phyloP scores from a whole-genome alignment of 2,113 vertebrate species.

The Gorsachius goisagi region DNA sequence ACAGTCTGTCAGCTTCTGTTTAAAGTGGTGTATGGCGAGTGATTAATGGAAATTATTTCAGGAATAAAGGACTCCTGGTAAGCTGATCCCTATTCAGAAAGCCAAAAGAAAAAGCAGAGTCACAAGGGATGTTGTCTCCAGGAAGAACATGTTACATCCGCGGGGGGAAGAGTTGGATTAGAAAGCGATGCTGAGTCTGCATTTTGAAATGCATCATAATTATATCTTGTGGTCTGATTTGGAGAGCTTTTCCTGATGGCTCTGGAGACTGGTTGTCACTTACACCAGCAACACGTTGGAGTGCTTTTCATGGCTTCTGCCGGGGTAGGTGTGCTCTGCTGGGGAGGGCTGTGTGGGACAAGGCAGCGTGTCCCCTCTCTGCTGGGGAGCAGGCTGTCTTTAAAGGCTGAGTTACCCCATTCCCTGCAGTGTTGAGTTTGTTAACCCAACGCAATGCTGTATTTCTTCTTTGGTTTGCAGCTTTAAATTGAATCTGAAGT shows the following conservation, averaged over 20 bases:
- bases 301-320: background rate
- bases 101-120: conserved; percentile 52
- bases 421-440: fast-evolving
- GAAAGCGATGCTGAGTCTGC: conserved; percentile 40
- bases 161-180: background rate
- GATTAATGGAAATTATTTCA: conserved; percentile 55
- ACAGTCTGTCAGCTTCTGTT: conserved; percentile 31
- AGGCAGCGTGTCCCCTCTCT: background rate
- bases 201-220: conserved; percentile 43
- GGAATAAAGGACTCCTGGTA: conserved; percentile 58
- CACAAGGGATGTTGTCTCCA: conserved; percentile 24
- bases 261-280: background rate
- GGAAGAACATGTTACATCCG: conserved; percentile 23
- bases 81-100: conserved; percentile 58
- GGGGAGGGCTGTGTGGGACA: background rate
- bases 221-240: conserved; percentile 16
- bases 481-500: background rate
- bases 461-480: background rate
- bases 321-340: background rate
- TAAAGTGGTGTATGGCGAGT: conserved; percentile 26
- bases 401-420: background rate
- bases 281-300: background rate
- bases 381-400: background rate
- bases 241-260: conserved; percentile 16
- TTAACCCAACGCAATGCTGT: background rate